Evolutionary conservation across 2,797 vertebrate species (phyloP).

Genomic region (Streptopelia turtur): DNA sequence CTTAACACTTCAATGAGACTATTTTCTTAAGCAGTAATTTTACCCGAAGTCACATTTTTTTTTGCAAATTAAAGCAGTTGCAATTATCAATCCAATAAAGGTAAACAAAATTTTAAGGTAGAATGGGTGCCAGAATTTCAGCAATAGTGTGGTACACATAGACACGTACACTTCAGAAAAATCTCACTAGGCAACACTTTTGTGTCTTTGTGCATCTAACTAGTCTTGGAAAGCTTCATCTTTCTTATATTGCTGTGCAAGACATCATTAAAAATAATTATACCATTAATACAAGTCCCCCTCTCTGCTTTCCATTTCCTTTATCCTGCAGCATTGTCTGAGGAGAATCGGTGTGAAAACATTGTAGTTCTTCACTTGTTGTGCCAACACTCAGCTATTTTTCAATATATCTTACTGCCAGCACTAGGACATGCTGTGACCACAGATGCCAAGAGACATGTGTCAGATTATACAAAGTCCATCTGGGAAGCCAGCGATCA

Average conservation of each 20-base stretch:
- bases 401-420: conserved; percentile 3
- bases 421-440: conserved; percentile 30
- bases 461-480: conserved; percentile 27
- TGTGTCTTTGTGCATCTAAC: not conserved
- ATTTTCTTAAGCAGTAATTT: not conserved
- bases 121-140: not conserved
- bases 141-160: fast-evolving
- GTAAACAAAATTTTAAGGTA: not conserved
- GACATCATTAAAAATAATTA: not conserved
- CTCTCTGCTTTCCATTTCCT: not conserved
- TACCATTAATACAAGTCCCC: not conserved
- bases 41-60: not conserved
- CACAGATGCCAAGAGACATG: conserved; percentile 49
- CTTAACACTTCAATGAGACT: not conserved
- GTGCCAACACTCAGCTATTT: not conserved
- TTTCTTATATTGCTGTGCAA: not conserved
- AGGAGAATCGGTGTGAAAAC: not conserved
- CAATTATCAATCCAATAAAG: not conserved
- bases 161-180: not conserved
- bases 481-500: conserved; percentile 25
- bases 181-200: not conserved
- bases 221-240: not conserved
- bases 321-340: not conserved
- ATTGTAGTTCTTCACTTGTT: not conserved
- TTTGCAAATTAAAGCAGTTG: not conserved